Conservation (phyloP, 1,140 invertebrate species). For the Drosophila tsacasi region DNA sequence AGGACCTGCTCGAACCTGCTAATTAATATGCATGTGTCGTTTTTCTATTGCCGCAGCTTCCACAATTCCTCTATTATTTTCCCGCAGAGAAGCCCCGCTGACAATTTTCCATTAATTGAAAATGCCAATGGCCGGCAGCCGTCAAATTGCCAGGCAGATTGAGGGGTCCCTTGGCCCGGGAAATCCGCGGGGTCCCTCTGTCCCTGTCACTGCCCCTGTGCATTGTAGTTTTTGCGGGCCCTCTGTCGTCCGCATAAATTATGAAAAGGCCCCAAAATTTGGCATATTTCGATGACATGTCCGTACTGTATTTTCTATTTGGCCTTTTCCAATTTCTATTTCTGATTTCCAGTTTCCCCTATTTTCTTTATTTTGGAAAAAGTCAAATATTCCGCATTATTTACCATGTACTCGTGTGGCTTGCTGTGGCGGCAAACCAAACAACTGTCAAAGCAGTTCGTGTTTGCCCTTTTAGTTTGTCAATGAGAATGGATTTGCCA, state of each 20-base stretch:
- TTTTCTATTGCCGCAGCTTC: slow-evolving; percentile 25
- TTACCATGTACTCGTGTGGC: slow-evolving; percentile 49
- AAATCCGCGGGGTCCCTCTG: neutral
- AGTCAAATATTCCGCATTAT: slow-evolving; percentile 60
- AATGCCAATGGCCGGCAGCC: slow-evolving; percentile 47
- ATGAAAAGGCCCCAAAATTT: slow-evolving; percentile 23
- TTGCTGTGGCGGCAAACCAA: slow-evolving; percentile 51
- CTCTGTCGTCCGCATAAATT: slow-evolving; percentile 37
- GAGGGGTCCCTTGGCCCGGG: neutral
- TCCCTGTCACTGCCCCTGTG: neutral
- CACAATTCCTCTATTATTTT: slow-evolving; percentile 18
- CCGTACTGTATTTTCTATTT: slow-evolving; percentile 28
- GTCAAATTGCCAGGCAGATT: slow-evolving; percentile 36
- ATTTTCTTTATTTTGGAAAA: slow-evolving; percentile 11
- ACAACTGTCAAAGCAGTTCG: slow-evolving; percentile 54
- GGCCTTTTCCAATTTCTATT: slow-evolving; percentile 27
- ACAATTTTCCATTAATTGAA: slow-evolving; percentile 63
- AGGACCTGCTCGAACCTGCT: slow-evolving; percentile 19
- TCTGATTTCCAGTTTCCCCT: slow-evolving; percentile 22
- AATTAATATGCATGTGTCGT: slow-evolving; percentile 56
- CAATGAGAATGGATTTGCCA: slow-evolving; percentile 50
- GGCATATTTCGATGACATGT: slow-evolving; percentile 36
- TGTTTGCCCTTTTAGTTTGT: slow-evolving; percentile 57
- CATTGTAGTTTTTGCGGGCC: slow-evolving; percentile 33
- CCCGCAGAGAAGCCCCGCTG: slow-evolving; percentile 9